These are phyloP conservation scores for Heliothis virescens DNA, from an alignment of 1,140 invertebrate genomes.

Conservation along the genomic window DNA sequence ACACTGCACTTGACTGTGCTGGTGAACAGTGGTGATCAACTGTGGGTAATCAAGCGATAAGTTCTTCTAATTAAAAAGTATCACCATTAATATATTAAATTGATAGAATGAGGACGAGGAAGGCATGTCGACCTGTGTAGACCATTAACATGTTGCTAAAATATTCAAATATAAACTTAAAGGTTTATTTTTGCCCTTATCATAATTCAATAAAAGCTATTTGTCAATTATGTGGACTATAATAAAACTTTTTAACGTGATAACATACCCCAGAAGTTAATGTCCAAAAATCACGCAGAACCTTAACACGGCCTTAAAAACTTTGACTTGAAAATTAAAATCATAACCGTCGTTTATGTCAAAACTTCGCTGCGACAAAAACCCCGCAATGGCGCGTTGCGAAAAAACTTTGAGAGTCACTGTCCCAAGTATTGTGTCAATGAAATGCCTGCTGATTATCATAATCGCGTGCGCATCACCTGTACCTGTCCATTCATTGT, in stretches of 20 bases:
- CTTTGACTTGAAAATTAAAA: neutral
- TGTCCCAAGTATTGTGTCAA: conserved; percentile 21
- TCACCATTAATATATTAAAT: neutral
- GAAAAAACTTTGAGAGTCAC: conserved; percentile 16
- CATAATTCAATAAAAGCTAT: too few species aligned
- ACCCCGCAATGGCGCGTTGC: neutral
- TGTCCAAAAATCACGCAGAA: neutral
- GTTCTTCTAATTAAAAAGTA: neutral
- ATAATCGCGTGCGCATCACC: conserved; percentile 32
- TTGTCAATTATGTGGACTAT: too few species aligned
- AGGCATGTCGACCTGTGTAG: too few species aligned
- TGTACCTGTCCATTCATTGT: conserved; percentile 8
- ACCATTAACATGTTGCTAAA: too few species aligned
- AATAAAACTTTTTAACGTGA: too few species aligned
- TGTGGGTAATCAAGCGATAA: neutral
- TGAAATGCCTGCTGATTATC: conserved; percentile 29
- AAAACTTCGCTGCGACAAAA: conserved; percentile 22
- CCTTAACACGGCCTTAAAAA: conserved; percentile 9
- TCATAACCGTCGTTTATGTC: conserved; percentile 7
- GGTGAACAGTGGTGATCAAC: conserved; percentile 23
- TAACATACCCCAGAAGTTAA: too few species aligned
- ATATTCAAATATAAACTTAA: too few species aligned
- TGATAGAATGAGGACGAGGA: too few species aligned
- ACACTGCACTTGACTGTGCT: conserved; percentile 26
- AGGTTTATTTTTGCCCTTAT: too few species aligned